Conservation (phyloP, 2,797 vertebrate genomes). For the Pangasius sanitwongsei region DNA sequence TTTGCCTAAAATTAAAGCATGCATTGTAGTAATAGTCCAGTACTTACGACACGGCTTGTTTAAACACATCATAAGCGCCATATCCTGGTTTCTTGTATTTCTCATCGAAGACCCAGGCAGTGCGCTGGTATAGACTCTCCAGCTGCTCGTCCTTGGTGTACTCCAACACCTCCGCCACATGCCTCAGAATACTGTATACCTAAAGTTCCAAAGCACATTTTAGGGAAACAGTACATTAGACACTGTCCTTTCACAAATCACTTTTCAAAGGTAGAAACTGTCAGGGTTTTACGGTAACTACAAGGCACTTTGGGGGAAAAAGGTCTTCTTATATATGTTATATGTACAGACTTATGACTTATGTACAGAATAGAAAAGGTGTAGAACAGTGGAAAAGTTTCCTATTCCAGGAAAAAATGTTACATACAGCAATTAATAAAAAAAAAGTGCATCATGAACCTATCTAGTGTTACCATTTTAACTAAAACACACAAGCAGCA, state of each 20-base stretch:
- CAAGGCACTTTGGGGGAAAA: not conserved
- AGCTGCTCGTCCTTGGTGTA: conserved; percentile 98
- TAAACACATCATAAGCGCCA: conserved; percentile 98
- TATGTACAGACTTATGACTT: not conserved
- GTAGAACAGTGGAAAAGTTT: not conserved
- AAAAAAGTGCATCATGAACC: not conserved
- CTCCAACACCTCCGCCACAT: conserved; percentile 95
- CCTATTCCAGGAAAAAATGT: not conserved
- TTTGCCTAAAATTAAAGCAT: not conserved
- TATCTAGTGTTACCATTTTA: not conserved
- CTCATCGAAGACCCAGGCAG: conserved; percentile 98
- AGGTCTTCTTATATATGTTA: not conserved
- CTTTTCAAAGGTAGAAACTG: not conserved
- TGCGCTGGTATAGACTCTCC: conserved; percentile 95
- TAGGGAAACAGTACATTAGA: not conserved
- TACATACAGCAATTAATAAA: not conserved
- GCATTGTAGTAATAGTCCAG: not conserved
- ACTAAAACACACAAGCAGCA: too few species aligned
- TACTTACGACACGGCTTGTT: conserved; percentile 97
- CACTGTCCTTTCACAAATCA: not conserved
- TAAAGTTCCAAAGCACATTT: conserved; percentile 56
- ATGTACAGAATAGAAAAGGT: not conserved
- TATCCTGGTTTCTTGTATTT: conserved; percentile 98
- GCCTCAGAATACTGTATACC: conserved; percentile 98
- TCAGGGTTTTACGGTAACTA: not conserved